phyloP scores from a whole-genome alignment of 2,113 vertebrate genomes.

The Merops nubicus region DNA sequence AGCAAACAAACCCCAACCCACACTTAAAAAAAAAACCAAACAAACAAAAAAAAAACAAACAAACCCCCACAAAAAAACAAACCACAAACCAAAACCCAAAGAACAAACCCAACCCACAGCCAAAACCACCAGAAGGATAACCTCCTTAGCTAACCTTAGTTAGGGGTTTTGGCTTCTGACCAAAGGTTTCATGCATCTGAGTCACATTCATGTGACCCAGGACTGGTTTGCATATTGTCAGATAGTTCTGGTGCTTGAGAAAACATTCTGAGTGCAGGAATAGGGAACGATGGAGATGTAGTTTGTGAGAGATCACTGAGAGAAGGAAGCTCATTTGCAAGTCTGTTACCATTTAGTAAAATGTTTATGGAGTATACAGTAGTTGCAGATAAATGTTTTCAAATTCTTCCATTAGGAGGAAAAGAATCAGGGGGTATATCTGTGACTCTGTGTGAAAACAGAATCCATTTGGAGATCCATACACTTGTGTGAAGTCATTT shows the following conservation, averaged over 20 bases:
- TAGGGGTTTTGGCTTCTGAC: background rate
- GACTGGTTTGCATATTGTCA: background rate
- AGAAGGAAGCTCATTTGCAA: background rate
- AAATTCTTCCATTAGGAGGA: background rate
- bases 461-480: background rate
- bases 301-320: background rate
- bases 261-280: background rate
- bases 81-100: background rate
- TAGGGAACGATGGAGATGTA: background rate
- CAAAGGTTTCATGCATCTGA: background rate
- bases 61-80: too few species aligned
- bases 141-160: background rate
- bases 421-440: background rate
- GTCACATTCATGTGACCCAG: background rate
- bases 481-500: background rate
- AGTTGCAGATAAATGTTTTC: background rate
- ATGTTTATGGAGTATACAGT: background rate
- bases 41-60: too few species aligned
- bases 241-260: background rate
- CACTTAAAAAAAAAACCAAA: too few species aligned
- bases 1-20: too few species aligned
- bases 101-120: too few species aligned
- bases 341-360: background rate
- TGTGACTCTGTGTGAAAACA: background rate
- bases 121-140: too few species aligned